Evolutionary conservation across 2,797 vertebrate genomes (phyloP), one percentile per base, ranked within the genome.

Genomic region (Sparus aurata): DNA sequence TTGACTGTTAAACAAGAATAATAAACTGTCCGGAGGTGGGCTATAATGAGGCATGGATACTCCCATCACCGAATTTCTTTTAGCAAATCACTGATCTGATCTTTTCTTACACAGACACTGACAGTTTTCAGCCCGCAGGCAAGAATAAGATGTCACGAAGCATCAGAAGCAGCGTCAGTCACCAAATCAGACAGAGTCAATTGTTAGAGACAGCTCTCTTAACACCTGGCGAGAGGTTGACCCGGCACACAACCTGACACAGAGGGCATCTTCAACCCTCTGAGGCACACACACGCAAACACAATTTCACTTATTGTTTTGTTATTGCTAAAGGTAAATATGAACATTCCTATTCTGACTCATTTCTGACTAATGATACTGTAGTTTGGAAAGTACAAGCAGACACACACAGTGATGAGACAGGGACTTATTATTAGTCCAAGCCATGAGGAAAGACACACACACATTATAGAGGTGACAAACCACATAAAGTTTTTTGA

Each of bases 41-140:
- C n/a, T 43, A 55, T 47, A 55, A 72, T 62, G 50, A 80, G 43
- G 60, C 15, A 9, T 2, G 6, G 59, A n/a, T 2, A 5, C 53
- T 50, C 27, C 12, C 52, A 50, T 69, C 43, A 55, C 17, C 57
- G 66, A 54, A 38, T 75, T 12, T 38, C 17, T n/a, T 75, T n/a
- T 25, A 67, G 55, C 5, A 70, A 66, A 73, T 69, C 57, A 27
- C 57, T 73, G 23, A 63, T 69, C 34, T 25, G 34, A 34, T 34
- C n/a, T 43, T 71, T 58, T 80, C 53, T 52, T 20, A 60, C 53
- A 67, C 55, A 69, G 66, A 74, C n/a, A 25, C 50, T 65, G 80
- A 87, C 80, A 80, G 47, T 75, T 87, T 77, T 65, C 73, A 79
- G 73, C 82, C 79, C 54, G 66, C 57, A 79, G 83, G 85, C 77